These are phyloP conservation scores for Leiothrix lutea DNA, from an alignment of 2,113 vertebrate genomes.

Conservation along the genomic window DNA sequence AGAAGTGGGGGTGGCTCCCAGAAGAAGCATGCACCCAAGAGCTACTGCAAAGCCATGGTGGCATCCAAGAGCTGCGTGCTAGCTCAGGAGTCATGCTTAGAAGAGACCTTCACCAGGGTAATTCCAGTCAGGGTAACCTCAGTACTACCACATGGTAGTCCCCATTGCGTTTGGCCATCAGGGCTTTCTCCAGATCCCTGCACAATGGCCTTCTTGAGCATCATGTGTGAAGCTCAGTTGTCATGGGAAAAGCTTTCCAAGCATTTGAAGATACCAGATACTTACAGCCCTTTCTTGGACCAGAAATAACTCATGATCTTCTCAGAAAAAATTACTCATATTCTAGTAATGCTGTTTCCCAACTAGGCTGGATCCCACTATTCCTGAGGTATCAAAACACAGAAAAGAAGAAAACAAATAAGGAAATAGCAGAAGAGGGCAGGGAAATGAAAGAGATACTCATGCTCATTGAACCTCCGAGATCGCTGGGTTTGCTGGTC, in stretches of 20 bases:
- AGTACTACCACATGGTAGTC: neutral
- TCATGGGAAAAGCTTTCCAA: neutral
- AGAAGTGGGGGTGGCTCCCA: neutral
- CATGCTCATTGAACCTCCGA: neutral
- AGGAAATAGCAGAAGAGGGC: neutral
- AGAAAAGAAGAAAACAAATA: neutral
- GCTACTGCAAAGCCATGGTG: neutral
- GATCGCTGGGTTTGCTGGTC: fast-evolving
- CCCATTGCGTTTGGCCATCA: fast-evolving
- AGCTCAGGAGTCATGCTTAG: fast-evolving
- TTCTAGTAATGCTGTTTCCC: neutral
- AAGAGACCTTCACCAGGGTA: neutral
- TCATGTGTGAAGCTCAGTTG: neutral
- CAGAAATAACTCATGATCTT: neutral
- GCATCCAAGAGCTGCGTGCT: neutral
- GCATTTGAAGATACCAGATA: neutral
- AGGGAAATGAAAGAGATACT: neutral
- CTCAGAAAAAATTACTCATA: neutral
- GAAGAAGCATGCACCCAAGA: neutral
- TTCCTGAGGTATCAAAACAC: neutral
- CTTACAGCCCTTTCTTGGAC: neutral
- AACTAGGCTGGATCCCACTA: neutral
- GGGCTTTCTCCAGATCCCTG: neutral
- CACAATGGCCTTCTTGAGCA: neutral
- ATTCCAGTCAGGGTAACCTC: neutral